phyloP scores from a whole-genome alignment of 2,113 vertebrate genomes.

The Boulengeromyrus knoepffleri region DNA sequence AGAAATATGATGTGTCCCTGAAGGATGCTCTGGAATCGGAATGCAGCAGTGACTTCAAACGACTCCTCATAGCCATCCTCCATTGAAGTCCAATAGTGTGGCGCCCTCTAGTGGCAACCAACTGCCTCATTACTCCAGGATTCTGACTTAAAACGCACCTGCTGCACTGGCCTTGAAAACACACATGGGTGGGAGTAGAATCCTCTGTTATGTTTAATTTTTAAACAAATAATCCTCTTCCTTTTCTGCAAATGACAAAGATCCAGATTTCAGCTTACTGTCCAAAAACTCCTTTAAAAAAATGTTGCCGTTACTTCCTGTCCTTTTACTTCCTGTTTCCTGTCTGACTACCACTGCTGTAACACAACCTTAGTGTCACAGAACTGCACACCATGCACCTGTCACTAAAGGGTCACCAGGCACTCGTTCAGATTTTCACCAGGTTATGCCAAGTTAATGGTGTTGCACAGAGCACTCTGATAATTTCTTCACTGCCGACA shows the following conservation, averaged over 20 bases:
- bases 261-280: neutral
- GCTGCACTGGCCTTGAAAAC: neutral
- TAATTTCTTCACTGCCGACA: neutral
- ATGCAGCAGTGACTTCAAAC: conserved; percentile 65
- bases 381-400: neutral
- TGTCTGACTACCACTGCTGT: neutral
- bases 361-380: neutral
- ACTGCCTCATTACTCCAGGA: neutral
- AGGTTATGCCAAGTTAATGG: neutral
- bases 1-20: conserved; percentile 67
- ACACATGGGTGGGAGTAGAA: neutral
- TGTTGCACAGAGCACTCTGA: neutral
- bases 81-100: conserved; percentile 43
- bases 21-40: conserved; percentile 64
- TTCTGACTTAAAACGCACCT: neutral
- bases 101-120: neutral
- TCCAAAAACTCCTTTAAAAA: neutral
- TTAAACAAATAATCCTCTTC: neutral
- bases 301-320: neutral
- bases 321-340: neutral
- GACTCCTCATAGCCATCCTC: conserved; percentile 62
- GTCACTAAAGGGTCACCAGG: neutral
- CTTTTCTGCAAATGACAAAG: neutral
- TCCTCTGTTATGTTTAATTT: neutral
- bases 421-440: neutral